phyloP scores from a whole-genome alignment of 1,140 invertebrate genomes.

The Papilio polyxenes region DNA sequence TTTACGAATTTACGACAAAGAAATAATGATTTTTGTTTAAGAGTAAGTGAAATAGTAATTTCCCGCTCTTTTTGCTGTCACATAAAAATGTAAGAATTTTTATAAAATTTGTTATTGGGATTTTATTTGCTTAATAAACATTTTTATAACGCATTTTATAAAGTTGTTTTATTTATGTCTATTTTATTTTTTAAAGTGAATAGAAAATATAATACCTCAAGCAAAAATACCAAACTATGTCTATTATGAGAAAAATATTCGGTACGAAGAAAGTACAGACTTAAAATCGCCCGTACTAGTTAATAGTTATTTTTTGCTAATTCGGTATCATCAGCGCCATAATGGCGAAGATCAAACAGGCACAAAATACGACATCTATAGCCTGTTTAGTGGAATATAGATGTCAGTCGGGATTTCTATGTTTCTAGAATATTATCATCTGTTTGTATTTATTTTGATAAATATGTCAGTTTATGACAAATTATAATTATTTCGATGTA shows the following conservation, averaged over 20 bases:
- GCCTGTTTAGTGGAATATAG: too few species aligned
- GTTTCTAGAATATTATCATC: neutral
- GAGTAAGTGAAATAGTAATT: neutral
- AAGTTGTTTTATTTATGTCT: constrained; percentile 5
- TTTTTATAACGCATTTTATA: neutral
- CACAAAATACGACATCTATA: too few species aligned
- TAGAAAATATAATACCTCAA: neutral
- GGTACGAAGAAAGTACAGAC: too few species aligned
- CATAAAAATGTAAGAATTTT: neutral
- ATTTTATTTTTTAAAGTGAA: neutral
- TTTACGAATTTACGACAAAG: constrained; percentile 4
- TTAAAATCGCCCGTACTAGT: too few species aligned
- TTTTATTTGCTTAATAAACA: neutral
- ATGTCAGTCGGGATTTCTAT: neutral
- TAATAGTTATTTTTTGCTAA: too few species aligned
- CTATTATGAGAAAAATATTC: too few species aligned
- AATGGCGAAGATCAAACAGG: too few species aligned
- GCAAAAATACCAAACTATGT: neutral
- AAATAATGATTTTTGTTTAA: neutral
- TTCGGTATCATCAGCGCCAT: too few species aligned
- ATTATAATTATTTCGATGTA: constrained; percentile 5
- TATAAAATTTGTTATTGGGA: neutral
- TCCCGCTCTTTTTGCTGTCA: neutral
- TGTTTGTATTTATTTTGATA: neutral
- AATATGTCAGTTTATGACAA: neutral